Evolutionary conservation across 92 coral and sea anemone genomes (phyloP).

Genomic region (Parazoanthus swiftii): DNA sequence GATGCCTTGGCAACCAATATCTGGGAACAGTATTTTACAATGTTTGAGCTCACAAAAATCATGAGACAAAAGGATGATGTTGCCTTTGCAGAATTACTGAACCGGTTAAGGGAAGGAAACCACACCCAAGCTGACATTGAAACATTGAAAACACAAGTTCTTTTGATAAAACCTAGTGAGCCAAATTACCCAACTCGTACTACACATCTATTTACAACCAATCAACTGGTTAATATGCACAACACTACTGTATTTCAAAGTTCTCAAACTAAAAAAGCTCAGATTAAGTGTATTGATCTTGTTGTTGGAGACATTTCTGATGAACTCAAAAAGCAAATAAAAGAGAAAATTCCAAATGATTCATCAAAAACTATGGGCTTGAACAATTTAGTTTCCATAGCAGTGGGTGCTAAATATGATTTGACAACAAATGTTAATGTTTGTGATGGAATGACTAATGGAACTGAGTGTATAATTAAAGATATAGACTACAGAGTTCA

Average conservation of each 20-base stretch:
- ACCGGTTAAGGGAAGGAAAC: constrained; percentile 50
- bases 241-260: constrained; percentile 9
- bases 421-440: constrained; percentile 61
- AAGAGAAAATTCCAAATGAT: constrained; percentile 55
- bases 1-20: constrained; percentile 46
- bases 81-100: constrained; percentile 42
- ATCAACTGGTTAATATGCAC: constrained; percentile 4
- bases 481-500: constrained; percentile 19
- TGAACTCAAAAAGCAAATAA: constrained; percentile 45
- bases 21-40: constrained; percentile 45
- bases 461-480: constrained; percentile 60
- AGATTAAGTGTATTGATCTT: constrained; percentile 28
- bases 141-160: background rate
- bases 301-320: constrained; percentile 47
- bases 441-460: constrained; percentile 68
- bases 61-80: constrained; percentile 49
- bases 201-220: constrained; percentile 35
- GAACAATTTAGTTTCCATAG: constrained; percentile 24
- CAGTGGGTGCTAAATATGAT: constrained; percentile 61
- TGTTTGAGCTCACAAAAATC: constrained; percentile 43
- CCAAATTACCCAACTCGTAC: background rate
- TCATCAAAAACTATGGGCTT: constrained; percentile 64
- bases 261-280: constrained; percentile 32
- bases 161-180: constrained; percentile 3
- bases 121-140: constrained; percentile 36